These are phyloP conservation scores for Delphinapterus leucas DNA, from an alignment of 2,113 vertebrate species.

Conservation along the genomic window DNA sequence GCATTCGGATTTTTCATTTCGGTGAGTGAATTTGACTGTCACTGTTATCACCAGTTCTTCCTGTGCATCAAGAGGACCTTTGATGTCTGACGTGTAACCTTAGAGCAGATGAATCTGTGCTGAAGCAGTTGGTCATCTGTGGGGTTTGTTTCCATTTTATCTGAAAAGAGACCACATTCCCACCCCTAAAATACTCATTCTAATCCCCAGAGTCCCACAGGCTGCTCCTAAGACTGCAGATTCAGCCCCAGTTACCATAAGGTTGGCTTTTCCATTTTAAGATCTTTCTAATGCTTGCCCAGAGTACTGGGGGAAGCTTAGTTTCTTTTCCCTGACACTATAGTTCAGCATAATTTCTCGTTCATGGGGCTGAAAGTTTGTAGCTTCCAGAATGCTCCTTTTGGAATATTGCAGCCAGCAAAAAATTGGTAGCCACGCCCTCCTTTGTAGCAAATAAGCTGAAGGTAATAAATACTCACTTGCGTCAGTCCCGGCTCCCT, in stretches of 20 bases:
- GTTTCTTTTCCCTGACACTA: neutral
- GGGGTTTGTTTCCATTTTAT: neutral
- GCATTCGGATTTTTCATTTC: neutral
- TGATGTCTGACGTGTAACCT: neutral
- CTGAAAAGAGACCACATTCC: neutral
- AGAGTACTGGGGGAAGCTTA: slow-evolving; percentile 42
- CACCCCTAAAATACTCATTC: neutral
- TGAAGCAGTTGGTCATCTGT: neutral
- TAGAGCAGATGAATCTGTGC: neutral
- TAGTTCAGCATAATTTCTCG: slow-evolving; percentile 50
- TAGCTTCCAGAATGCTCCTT: slow-evolving; percentile 70
- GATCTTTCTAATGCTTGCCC: neutral
- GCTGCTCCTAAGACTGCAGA: neutral
- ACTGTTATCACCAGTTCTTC: neutral
- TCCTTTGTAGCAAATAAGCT: slow-evolving; percentile 55
- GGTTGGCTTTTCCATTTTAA: neutral
- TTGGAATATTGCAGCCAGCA: slow-evolving; percentile 61
- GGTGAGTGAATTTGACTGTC: neutral
- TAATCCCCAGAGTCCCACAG: neutral
- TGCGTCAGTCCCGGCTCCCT: slow-evolving; percentile 62
- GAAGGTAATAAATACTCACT: slow-evolving; percentile 75
- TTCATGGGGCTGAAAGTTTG: slow-evolving; percentile 67
- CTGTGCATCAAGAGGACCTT: neutral
- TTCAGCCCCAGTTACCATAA: neutral
- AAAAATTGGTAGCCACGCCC: slow-evolving; percentile 58